Evolutionary conservation across 2,888 invertebrate genomes (phyloP).

Genomic region (Caenorhabditis afra): DNA sequence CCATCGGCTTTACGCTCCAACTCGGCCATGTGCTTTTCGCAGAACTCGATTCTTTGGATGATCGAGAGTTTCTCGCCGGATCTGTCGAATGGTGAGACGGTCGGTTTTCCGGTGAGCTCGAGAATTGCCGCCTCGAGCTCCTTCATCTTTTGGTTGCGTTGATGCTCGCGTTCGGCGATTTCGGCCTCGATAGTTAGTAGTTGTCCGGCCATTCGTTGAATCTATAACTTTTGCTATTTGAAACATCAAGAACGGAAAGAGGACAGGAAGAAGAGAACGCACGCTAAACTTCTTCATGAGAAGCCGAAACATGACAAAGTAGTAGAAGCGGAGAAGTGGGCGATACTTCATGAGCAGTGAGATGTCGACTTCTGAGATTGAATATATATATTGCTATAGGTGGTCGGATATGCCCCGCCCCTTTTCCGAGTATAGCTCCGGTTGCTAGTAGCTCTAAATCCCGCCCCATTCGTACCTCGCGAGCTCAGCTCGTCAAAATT

Average conservation of each 20-base stretch:
- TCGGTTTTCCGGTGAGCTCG: slow-evolving; percentile 59
- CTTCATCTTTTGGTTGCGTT: slow-evolving; percentile 69
- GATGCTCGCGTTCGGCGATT: slow-evolving; percentile 72
- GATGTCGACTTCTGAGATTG: slow-evolving; percentile 61
- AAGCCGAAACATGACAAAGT: slow-evolving; percentile 71
- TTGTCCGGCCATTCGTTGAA: slow-evolving; percentile 72
- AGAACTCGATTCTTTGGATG: slow-evolving; percentile 52
- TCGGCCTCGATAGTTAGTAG: slow-evolving; percentile 73
- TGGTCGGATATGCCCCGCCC: background rate
- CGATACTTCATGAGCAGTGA: slow-evolving; percentile 68
- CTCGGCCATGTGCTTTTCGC: slow-evolving; percentile 57
- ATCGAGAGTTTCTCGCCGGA: slow-evolving; percentile 50
- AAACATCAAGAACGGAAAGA: background rate
- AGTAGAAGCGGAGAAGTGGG: slow-evolving; percentile 71
- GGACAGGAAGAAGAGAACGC: background rate
- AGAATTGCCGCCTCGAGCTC: slow-evolving; percentile 61
- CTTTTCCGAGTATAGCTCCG: background rate
- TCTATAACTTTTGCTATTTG: slow-evolving; percentile 42
- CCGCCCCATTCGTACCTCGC: slow-evolving; percentile 28
- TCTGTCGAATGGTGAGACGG: slow-evolving; percentile 53
- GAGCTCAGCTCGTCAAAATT: slow-evolving; percentile 49
- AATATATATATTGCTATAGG: background rate
- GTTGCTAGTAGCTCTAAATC: background rate
- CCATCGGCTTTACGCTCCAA: slow-evolving; percentile 52
- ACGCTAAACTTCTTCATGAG: slow-evolving; percentile 61